Evolutionary conservation across 2,797 vertebrate species (phyloP), one percentile per base, ranked within the genome.

Genomic region (Natrix natrix): DNA sequence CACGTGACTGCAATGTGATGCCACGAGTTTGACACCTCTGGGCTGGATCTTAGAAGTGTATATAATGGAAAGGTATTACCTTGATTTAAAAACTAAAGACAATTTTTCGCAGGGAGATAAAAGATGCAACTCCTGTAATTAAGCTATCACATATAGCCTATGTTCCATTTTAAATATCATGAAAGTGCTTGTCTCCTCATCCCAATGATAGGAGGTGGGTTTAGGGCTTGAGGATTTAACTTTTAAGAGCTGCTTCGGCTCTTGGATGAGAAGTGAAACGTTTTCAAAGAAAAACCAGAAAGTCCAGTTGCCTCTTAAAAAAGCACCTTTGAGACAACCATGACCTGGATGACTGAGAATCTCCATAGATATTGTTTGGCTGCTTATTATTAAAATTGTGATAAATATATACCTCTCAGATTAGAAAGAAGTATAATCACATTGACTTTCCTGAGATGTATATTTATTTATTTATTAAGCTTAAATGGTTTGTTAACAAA

Each of bases 401-500:
- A 57, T 0, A 54, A 37, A 16, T 1, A 86, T 54, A 74, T 90
- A 66, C 63, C n/a, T 3, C 69, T 91, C 59, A 57, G 11, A 11
- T 56, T n/a, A 12, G 6, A 32, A 88, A 87, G 69, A 88, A 54
- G 16, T n/a, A 7, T 24, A 78, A 69, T 57, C 55, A 54, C 16
- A 28, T 43, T 63, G 57, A 48, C 43, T 5, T 89, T 54, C 2
- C 17, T 60, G 63, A 20, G 61, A n/a, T 43, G 8, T 57, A 61
- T n/a, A 24, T 56, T 10, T 63, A 56, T 57, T 11, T 32, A 26
- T 56, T 24, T 60, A 57, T 57, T 55, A 69, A 32, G 22, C 86
- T 86, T 43, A 92, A 69, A 90, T 87, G 37, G 7, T 87, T 69
- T 87, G 32, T 48, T 74, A 91, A 74, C 54, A 91, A 91, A 91